phyloP scores from a whole-genome alignment of 2,888 invertebrate genomes.

The Autographa pulchrina region DNA sequence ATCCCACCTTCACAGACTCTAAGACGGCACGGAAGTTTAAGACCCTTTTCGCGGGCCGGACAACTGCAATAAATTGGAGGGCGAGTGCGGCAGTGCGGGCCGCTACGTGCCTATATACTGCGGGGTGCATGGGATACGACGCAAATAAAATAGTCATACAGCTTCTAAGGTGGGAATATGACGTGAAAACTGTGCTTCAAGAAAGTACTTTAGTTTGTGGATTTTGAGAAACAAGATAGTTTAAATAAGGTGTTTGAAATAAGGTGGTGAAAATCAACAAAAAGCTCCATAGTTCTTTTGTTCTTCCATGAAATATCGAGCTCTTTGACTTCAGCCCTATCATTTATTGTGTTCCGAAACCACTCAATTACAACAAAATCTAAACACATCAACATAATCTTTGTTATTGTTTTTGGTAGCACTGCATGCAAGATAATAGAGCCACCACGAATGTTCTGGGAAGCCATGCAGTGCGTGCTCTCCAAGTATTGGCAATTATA shows the following conservation, averaged over 20 bases:
- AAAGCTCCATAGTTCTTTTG: no score
- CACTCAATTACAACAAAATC: background rate
- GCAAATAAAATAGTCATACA: background rate
- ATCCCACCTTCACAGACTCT: constrained; percentile 56
- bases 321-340: no score
- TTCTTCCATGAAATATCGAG: no score
- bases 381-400: background rate
- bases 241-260: no score
- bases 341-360: background rate
- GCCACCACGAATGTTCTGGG: background rate
- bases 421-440: background rate
- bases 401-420: background rate
- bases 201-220: background rate
- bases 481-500: constrained; percentile 2
- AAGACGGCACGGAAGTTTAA: constrained; percentile 80
- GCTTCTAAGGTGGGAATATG: background rate
- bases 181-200: background rate
- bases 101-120: constrained; percentile 68
- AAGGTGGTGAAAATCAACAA: no score
- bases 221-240: no score
- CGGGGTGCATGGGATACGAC: constrained; percentile 33
- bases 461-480: background rate
- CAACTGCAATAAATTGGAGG: constrained; percentile 86
- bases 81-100: constrained; percentile 62
- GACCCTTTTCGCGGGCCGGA: constrained; percentile 83